Percentiles rank a stretch among this genome's conserved stretches.
Conservation (phyloP, 2,797 vertebrate genomes). For the Galago senegalensis region DNA sequence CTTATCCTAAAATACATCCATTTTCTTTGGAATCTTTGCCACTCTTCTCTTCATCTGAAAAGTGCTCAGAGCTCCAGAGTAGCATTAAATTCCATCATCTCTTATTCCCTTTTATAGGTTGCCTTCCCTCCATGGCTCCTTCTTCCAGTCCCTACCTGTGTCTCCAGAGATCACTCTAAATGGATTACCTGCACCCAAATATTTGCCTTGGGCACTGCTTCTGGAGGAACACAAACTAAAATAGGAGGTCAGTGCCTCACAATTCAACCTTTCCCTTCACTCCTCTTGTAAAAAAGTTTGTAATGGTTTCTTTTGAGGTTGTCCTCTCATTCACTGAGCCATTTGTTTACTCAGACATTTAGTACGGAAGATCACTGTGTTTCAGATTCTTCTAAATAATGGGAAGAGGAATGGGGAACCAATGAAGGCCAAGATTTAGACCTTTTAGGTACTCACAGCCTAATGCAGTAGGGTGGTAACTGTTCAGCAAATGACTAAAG, state of each 20-base stretch:
- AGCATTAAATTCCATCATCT: neutral
- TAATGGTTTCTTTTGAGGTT: neutral
- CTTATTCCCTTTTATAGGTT: neutral
- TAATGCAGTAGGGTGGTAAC: neutral
- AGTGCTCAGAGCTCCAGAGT: neutral
- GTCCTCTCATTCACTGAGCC: neutral
- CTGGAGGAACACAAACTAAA: neutral
- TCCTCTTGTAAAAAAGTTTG: neutral
- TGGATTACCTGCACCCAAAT: neutral
- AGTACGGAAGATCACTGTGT: neutral
- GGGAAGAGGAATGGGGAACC: neutral
- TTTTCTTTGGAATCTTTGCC: neutral
- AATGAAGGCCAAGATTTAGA: neutral
- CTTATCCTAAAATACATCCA: neutral
- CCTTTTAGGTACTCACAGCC: neutral
- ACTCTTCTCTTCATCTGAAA: conserved; percentile 26
- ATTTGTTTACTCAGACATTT: neutral
- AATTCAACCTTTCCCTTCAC: neutral
- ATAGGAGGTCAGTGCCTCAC: neutral
- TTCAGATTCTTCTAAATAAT: conserved; percentile 19
- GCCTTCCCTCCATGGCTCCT: neutral
- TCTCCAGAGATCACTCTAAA: neutral
- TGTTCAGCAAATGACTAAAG: neutral
- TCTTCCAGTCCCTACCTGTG: neutral
- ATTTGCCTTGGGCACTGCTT: neutral